A percentile compares a stretch with the other conserved stretches of the same genome.
phyloP scores from a whole-genome alignment of 2,113 vertebrate species.

The Limnothrissa miodon region DNA sequence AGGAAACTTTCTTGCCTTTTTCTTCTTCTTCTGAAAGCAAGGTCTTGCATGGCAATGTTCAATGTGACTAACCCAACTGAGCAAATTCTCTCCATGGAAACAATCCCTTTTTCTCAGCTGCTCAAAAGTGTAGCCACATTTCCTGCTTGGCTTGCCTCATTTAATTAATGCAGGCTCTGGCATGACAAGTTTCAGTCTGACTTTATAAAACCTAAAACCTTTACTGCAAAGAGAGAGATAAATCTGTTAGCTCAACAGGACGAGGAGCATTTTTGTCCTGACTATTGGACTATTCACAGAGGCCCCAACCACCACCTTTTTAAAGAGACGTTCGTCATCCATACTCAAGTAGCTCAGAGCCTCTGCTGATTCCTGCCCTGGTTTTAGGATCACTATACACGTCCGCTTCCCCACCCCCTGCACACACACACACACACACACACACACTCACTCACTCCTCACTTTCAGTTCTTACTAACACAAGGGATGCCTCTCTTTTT shows the following conservation, averaged over 20 bases:
- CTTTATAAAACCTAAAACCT: not conserved
- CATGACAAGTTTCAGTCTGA: conserved; percentile 19
- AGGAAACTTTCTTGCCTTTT: not conserved
- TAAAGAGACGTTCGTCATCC: conserved; percentile 2
- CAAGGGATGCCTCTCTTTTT: not conserved
- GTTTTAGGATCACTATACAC: conserved; percentile 11
- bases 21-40: not conserved
- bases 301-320: not conserved
- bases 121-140: not conserved
- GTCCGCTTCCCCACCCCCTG: not conserved
- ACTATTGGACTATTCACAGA: conserved; percentile 8
- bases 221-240: not conserved
- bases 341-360: conserved; percentile 25
- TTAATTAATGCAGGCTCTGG: not conserved
- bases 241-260: not conserved
- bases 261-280: not conserved
- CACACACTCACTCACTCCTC: not conserved
- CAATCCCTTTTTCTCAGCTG: not conserved
- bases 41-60: not conserved
- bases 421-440: not conserved
- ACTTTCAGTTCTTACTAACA: not conserved
- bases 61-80: not conserved
- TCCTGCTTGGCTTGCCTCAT: not conserved
- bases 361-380: conserved; percentile 23
- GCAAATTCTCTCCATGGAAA: not conserved